Evolutionary conservation across 2,888 invertebrate genomes (phyloP).

Genomic region (Napeogenes inachia): DNA sequence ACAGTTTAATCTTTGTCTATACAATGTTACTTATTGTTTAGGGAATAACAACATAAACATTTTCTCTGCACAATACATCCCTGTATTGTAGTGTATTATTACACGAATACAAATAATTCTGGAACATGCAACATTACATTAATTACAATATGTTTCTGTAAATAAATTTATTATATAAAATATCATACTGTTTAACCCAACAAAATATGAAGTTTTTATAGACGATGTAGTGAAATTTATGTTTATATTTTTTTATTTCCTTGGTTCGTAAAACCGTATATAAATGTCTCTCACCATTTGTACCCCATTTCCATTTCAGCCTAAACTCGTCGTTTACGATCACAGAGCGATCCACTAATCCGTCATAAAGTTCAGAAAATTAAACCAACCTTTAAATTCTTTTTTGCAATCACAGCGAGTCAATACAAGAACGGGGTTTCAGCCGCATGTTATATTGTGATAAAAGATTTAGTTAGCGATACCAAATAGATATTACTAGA

Average conservation of each 20-base stretch:
- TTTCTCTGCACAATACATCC: background rate
- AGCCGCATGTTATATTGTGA: background rate
- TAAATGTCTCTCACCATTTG: conserved; percentile 24
- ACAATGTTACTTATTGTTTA: conserved; percentile 23
- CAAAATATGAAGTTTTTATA: conserved; percentile 38
- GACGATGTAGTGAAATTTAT: conserved; percentile 20
- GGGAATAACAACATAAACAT: conserved; percentile 10
- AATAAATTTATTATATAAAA: no score
- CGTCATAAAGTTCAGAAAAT: conserved; percentile 22
- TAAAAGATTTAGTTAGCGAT: no score
- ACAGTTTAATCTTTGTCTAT: conserved; percentile 33
- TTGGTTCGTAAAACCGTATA: conserved; percentile 22
- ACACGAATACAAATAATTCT: no score
- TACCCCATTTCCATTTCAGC: conserved; percentile 24
- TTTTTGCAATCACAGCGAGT: conserved; percentile 16
- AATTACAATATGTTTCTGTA: no score
- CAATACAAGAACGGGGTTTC: background rate
- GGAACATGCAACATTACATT: no score
- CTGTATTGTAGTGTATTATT: no score
- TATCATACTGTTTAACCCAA: background rate
- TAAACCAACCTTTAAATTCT: conserved; percentile 22
- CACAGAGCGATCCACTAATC: conserved; percentile 22
- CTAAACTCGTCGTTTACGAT: conserved; percentile 26
- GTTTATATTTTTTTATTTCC: conserved; percentile 18
- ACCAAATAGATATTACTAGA: no score